A percentile compares a stretch with the other conserved stretches of the same genome.
Evolutionary conservation across 2,797 vertebrate genomes (phyloP).

Genomic region (Cygnus olor): DNA sequence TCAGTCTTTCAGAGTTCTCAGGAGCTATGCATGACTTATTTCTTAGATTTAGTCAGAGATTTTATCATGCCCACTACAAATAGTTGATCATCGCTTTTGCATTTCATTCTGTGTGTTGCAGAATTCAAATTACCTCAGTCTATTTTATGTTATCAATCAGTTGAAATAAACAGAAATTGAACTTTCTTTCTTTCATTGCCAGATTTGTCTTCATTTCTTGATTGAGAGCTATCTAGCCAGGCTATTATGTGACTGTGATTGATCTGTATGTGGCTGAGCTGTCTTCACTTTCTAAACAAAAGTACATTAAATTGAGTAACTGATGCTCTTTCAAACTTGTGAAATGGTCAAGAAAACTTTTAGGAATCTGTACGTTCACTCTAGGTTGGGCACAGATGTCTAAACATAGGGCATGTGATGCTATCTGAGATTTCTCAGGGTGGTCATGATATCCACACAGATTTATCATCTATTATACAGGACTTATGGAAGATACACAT

Average conservation of each 20-base stretch:
- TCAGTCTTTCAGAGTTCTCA: too few relatives aligned
- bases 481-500: neutral
- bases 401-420: neutral
- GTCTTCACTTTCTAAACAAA: neutral
- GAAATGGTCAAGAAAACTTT: neutral
- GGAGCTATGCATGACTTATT: too few relatives aligned
- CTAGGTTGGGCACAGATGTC: neutral
- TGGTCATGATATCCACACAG: neutral
- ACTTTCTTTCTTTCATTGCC: neutral
- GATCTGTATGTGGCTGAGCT: neutral
- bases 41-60: too few relatives aligned
- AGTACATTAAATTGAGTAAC: neutral
- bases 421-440: neutral
- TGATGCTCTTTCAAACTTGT: neutral
- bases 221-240: neutral
- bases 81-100: neutral
- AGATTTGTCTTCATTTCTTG: neutral
- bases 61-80: too few relatives aligned
- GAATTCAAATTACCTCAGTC: neutral
- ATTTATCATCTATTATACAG: neutral
- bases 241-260: neutral
- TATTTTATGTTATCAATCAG: neutral
- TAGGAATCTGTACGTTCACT: neutral
- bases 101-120: neutral
- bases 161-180: neutral